A percentile compares a stretch with the other conserved stretches of the same genome.
phyloP scores from a whole-genome alignment of 2,113 vertebrate genomes.

The Lichenostomus cassidix region DNA sequence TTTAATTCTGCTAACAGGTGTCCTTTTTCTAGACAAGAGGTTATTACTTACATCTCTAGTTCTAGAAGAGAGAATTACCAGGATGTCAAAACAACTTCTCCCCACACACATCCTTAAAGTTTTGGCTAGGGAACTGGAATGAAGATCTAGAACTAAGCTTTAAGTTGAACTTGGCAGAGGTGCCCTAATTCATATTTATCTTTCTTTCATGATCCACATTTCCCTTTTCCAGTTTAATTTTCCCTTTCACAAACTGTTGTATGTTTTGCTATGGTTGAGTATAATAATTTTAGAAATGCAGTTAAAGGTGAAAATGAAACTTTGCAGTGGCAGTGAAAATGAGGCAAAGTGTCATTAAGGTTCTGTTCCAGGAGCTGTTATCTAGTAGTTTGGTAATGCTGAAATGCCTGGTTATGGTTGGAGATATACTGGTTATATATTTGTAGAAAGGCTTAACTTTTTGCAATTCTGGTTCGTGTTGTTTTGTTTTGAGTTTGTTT shows the following conservation, averaged over 20 bases:
- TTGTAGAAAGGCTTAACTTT: background rate
- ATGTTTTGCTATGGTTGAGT: background rate
- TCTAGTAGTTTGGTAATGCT: background rate
- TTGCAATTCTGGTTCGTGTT: background rate
- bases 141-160: background rate
- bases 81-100: background rate
- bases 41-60: background rate
- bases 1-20: background rate
- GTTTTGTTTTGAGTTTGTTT: background rate
- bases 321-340: background rate
- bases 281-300: background rate
- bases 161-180: background rate
- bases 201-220: background rate
- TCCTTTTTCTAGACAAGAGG: background rate
- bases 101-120: background rate
- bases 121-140: background rate
- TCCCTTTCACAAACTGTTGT: background rate
- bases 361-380: background rate
- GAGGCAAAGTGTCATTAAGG: background rate
- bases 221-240: background rate
- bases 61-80: background rate
- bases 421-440: background rate
- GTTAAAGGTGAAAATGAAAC: background rate
- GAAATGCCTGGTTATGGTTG: background rate
- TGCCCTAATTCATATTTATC: background rate